Evolutionary conservation across 1,140 invertebrate species (phyloP).

Genomic region (Cryptotermes secundus): DNA sequence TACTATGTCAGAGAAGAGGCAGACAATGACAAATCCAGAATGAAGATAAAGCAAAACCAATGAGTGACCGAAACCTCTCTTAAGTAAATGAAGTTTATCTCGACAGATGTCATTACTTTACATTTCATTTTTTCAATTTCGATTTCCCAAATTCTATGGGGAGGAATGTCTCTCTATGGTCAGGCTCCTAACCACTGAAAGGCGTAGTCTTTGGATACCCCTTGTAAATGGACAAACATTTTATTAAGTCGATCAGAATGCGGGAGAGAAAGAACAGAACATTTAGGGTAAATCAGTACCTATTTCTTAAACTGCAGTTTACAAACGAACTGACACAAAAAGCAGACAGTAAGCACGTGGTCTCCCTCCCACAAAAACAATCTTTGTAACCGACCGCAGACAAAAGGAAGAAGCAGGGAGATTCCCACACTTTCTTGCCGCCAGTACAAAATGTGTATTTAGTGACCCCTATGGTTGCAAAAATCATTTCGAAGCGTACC

Average conservation of each 20-base stretch:
- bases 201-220: neutral
- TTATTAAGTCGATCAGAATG: neutral
- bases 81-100: no score
- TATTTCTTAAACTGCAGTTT: neutral
- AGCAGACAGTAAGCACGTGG: neutral
- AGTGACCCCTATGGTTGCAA: neutral
- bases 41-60: no score
- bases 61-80: no score
- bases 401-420: neutral
- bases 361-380: neutral
- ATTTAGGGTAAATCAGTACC: neutral
- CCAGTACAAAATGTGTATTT: neutral
- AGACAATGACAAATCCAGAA: no score
- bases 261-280: neutral
- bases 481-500: neutral
- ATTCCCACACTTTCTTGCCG: slow-evolving; percentile 7
- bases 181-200: no score
- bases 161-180: no score
- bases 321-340: neutral
- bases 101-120: no score
- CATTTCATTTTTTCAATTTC: no score
- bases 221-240: neutral
- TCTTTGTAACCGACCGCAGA: neutral
- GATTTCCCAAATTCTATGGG: no score
- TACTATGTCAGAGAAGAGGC: no score